Base-by-base conservation (phyloP, 2,888 invertebrate genomes). In the Archips crataeganus region DNA sequence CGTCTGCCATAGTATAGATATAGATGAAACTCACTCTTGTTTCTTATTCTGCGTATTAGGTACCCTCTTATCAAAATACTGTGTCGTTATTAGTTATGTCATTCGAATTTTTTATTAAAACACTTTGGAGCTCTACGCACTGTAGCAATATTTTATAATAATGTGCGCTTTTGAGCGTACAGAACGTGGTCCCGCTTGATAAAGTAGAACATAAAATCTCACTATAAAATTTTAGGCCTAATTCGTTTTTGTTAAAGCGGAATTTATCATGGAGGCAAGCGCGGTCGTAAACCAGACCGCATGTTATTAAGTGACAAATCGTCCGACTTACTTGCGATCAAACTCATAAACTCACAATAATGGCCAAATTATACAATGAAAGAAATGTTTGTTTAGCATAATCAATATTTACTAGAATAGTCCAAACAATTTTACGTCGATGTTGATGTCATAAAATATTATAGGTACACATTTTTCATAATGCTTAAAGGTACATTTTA, bases 301-400 rank as follows among this genome's bases (percentile, higher is more conserved):
- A 82, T 85, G 87, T 91, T 88, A 90, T 89, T 88, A 87, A 87
- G 89, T 91, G 90, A 91, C 89, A 91, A 91, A 89, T 72, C 62
- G 72, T 54, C 62, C 23, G n/a, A 15, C 54, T 62, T 87, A 84
- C 86, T 81, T 84, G 82, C 84, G 81, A 82, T 83, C 84, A 82
- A 81, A 85, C 85, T 87, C 88, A 87, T 91, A 90, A 91, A 88
- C 84, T 85, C 80, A 82, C 79, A 84, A 82, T 88, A 88, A 90
- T 88, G 86, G 85, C 83, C 81, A 81, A 87, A 90, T 90, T 90
- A 91, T 91, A 87, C 87, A 85, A 82, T 83, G 82, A 85, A 87
- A 84, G 81, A 85, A 82, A 80, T 84, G 82, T 86, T 84, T 83
- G 82, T 78, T 84, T 83, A 78, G 81, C 82, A 82, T 79, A 64